phyloP scores from a whole-genome alignment of 2,888 invertebrate genomes.

The Torymus aiolomorphi region DNA sequence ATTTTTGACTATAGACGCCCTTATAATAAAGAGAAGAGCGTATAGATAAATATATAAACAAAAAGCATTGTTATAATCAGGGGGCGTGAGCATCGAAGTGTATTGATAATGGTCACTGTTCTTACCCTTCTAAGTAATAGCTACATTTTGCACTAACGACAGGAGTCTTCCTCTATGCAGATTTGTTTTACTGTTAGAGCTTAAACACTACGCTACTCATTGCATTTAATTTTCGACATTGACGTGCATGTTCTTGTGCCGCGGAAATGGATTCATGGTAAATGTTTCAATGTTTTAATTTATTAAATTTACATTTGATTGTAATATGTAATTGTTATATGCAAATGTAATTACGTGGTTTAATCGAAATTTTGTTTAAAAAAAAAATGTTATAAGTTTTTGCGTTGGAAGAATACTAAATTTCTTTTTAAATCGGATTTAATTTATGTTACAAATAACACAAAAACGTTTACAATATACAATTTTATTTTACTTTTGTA shows the following conservation, averaged over 20 bases:
- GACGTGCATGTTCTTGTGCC: not conserved
- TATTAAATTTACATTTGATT: no score
- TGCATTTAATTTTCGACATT: constrained; percentile 37
- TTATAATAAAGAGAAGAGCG: constrained; percentile 9
- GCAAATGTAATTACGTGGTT: no score
- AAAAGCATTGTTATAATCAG: constrained; percentile 27
- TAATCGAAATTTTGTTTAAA: no score
- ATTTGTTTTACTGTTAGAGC: constrained; percentile 8
- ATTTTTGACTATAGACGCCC: constrained; percentile 23
- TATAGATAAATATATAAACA: constrained; percentile 23
- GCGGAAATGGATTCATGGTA: constrained; percentile 5
- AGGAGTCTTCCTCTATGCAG: constrained; percentile 43
- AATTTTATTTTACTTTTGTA: constrained; percentile 8
- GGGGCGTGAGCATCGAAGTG: constrained; percentile 22
- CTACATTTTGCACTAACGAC: constrained; percentile 13
- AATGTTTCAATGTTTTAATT: not conserved
- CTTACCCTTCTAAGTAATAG: constrained; percentile 16
- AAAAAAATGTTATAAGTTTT: no score
- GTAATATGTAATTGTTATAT: no score
- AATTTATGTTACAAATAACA: not conserved
- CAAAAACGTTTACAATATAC: not conserved
- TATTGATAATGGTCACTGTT: constrained; percentile 17
- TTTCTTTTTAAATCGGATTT: no score
- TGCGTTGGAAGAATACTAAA: no score
- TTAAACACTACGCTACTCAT: constrained; percentile 6